Conservation (phyloP, 2,113 vertebrate species). For the Phodopus roborovskii region DNA sequence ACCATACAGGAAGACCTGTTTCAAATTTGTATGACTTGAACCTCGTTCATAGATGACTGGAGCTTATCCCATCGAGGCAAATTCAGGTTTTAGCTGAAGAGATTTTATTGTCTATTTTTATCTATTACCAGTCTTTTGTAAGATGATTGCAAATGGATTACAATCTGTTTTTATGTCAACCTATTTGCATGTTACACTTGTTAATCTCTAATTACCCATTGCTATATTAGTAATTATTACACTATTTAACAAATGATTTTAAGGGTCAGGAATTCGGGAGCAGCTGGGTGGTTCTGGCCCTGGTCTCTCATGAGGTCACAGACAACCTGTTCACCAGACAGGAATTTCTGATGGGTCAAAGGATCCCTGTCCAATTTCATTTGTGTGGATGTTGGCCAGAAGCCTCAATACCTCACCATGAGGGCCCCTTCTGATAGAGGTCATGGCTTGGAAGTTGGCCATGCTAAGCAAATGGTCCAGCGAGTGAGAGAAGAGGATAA, state of each 20-base stretch:
- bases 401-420: background rate
- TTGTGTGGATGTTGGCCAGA: background rate
- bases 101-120: conserved; percentile 43
- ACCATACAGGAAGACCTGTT: background rate
- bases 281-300: background rate
- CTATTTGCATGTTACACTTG: conserved; percentile 30
- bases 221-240: background rate
- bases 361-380: background rate
- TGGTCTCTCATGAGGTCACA: background rate
- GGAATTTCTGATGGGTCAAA: background rate
- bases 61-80: background rate
- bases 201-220: conserved; percentile 42
- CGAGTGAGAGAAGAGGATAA: background rate
- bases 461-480: background rate
- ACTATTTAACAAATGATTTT: conserved; percentile 29
- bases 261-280: background rate
- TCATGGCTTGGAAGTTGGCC: background rate
- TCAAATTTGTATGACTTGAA: background rate
- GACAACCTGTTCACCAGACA: conserved; percentile 17
- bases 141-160: conserved; percentile 7
- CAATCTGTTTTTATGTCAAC: conserved; percentile 40
- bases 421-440: conserved; percentile 3
- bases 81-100: conserved; percentile 3
- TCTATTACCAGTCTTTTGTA: conserved; percentile 37
- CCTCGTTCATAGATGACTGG: background rate